Evolutionary conservation across 1,140 invertebrate genomes (phyloP), one percentile per base, ranked within the genome.

Genomic region (Leptestheria dahalacensis): DNA sequence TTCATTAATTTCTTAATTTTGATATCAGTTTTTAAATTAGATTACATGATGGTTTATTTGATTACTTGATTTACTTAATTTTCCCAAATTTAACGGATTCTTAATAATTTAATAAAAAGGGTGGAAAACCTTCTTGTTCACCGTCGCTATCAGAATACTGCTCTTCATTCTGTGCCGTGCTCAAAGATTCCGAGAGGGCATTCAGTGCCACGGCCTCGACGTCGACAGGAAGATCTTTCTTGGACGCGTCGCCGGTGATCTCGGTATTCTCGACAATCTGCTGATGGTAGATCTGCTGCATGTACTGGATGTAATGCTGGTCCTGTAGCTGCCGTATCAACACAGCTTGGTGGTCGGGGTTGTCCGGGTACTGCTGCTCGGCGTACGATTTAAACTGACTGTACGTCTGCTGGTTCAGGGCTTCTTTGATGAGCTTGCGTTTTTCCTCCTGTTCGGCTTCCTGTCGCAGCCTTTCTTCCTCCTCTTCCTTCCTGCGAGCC

Each of bases 291-390:
- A 86, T 70, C 64, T 85, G 91, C 68, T 95, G 87, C 83, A 97
- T 94, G 69, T 97, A 98, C 68, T 97, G 92, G 68, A 96, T 90
- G 70, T 96, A 98, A 74, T 98, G 94, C 66, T 97, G 91, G 65
- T 96, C 92, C 74, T 97, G 94, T 46, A 98, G 71, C 68, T 97
- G 93, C 50, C 83, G 77, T 54, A 98, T 91, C 18, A 97, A 74
- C 53, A 91, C 80, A 1, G 86, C 90, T 79, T 97, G 95, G 77
- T 96, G 70, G 65, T 95, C 89, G 9, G 85, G 84, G 74, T 88
- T 86, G 12, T 86, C 88, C 10, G 95, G 94, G 73, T 85, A 95
- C 68, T 97, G 95, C 68, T 97, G 91, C 65, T 95, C 86, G 0
- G 94, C 91, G 72, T 98, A 98, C 51, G 84, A 79, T 69, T 84